phyloP scores from a whole-genome alignment of 2,797 vertebrate genomes.

The Aselliscus stoliczkanus region DNA sequence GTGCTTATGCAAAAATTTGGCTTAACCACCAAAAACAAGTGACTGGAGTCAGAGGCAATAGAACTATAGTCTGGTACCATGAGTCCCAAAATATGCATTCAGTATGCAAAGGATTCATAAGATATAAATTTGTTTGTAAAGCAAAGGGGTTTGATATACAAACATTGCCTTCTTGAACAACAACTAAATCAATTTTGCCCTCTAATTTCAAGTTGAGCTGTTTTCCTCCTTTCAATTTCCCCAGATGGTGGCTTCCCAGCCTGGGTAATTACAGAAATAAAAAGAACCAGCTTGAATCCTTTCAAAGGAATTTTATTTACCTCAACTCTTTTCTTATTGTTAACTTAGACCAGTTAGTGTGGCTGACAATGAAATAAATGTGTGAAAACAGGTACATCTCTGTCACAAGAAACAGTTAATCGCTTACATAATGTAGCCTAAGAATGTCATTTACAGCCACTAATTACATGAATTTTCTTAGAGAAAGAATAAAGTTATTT shows the following conservation, averaged over 20 bases:
- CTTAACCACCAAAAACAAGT: constrained; percentile 26
- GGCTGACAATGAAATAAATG: background rate
- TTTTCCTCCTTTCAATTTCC: background rate
- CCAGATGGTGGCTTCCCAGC: constrained; percentile 2
- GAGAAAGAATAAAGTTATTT: constrained; percentile 20
- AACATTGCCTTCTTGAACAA: constrained; percentile 27
- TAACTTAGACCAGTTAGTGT: background rate
- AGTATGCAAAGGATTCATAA: background rate
- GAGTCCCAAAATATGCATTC: constrained; percentile 31
- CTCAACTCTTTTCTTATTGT: background rate
- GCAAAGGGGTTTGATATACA: constrained; percentile 23
- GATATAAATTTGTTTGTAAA: constrained; percentile 43
- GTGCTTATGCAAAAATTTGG: background rate
- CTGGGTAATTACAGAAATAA: constrained; percentile 22
- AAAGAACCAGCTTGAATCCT: background rate
- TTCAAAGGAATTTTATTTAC: background rate
- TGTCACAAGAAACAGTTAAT: background rate
- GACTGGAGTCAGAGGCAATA: background rate
- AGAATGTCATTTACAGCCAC: background rate
- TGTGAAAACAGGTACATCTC: background rate
- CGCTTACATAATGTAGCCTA: background rate
- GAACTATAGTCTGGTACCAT: background rate
- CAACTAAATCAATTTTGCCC: constrained; percentile 33
- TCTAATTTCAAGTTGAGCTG: constrained; percentile 41
- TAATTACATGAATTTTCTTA: background rate